Conservation (phyloP, 23 tunicate genomes). For the Styela clava region DNA sequence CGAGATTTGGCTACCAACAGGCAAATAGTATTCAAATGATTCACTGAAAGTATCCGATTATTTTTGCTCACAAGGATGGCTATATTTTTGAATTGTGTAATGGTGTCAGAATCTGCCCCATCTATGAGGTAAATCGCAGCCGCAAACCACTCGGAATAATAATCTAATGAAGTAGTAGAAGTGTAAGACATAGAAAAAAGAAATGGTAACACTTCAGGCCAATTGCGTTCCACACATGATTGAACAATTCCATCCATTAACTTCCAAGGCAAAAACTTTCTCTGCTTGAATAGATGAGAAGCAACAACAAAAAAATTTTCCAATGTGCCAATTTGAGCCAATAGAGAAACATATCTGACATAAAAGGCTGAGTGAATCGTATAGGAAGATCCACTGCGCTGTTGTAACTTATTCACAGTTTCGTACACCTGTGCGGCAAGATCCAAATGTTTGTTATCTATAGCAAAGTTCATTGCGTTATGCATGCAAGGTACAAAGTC, state of each 20-base stretch:
- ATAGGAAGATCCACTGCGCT: background rate
- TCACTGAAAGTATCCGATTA: background rate
- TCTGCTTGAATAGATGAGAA: background rate
- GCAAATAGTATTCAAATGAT: background rate
- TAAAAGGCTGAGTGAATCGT: background rate
- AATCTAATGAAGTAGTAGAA: background rate
- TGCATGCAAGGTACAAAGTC: background rate
- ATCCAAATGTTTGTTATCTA: background rate
- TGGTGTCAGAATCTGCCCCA: background rate
- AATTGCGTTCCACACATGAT: background rate
- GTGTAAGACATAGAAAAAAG: background rate
- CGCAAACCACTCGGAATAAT: background rate
- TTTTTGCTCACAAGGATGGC: background rate
- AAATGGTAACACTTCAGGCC: background rate
- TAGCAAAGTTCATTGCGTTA: conserved; percentile 8
- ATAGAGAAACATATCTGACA: background rate
- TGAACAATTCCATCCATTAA: background rate
- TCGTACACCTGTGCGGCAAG: background rate
- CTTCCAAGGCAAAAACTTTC: background rate
- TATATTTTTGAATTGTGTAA: background rate
- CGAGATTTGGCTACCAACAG: background rate
- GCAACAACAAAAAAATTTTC: background rate
- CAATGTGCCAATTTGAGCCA: background rate
- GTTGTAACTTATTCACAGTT: background rate
- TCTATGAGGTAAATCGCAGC: background rate